Evolutionary conservation across 2,113 vertebrate species (phyloP).

Genomic region (Mystacornis crossleyi): DNA sequence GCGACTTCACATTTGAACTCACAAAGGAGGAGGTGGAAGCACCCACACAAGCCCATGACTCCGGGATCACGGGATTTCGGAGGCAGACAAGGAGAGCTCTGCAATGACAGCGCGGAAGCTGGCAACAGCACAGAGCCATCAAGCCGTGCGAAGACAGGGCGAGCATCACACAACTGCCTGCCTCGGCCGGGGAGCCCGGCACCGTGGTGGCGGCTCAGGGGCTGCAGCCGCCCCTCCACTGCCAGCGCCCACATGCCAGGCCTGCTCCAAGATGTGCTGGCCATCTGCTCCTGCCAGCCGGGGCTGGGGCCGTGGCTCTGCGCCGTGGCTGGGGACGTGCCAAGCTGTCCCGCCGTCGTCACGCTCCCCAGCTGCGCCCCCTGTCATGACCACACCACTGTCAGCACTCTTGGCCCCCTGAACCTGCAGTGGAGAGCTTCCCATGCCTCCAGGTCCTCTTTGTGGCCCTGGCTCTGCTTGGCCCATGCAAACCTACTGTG

Average conservation of each 20-base stretch:
- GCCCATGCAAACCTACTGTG: neutral
- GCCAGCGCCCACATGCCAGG: constrained; percentile 55
- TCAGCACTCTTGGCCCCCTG: neutral
- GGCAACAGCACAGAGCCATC: constrained; percentile 35
- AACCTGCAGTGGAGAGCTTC: neutral
- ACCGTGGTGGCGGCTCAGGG: neutral
- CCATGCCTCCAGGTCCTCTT: neutral
- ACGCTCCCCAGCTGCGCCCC: constrained; percentile 61
- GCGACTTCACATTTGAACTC: neutral
- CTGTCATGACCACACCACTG: neutral
- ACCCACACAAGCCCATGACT: neutral
- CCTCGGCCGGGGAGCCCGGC: constrained; percentile 41
- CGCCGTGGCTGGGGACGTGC: constrained; percentile 40
- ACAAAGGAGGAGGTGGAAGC: neutral
- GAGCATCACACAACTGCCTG: constrained; percentile 52
- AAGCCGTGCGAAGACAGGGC: neutral
- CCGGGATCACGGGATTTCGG: rapidly evolving
- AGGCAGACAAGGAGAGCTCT: neutral
- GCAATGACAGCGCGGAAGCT: rapidly evolving
- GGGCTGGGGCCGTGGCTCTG: constrained; percentile 55
- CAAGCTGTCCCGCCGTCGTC: constrained; percentile 24
- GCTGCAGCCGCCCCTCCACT: constrained; percentile 2
- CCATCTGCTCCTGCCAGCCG: constrained; percentile 69
- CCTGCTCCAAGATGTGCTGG: constrained; percentile 60
- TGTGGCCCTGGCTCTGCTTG: neutral